A percentile compares a stretch with the other conserved stretches of the same genome.
Conservation (phyloP, 64 coral and sea anemone species). For the Montipora foliosa region DNA sequence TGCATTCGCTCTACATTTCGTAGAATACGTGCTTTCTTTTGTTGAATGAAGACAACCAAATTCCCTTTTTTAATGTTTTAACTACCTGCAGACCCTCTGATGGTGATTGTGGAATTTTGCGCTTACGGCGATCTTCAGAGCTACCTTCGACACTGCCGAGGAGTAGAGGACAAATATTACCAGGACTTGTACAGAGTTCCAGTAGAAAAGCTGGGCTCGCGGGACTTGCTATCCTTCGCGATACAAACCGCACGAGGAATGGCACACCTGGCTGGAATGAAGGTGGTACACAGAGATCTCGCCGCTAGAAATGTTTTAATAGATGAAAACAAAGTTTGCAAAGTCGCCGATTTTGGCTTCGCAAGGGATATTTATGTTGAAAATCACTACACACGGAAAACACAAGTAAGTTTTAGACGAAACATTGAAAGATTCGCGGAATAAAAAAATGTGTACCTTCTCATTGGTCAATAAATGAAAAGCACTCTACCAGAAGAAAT, state of each 20-base stretch:
- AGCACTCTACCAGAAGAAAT: too few relatives aligned
- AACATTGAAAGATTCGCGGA: neutral
- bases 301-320: slow-evolving; percentile 98
- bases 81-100: slow-evolving; percentile 72
- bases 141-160: slow-evolving; percentile 93
- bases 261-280: slow-evolving; percentile 97
- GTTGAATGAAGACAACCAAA: too few relatives aligned
- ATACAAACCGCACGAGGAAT: slow-evolving; percentile 93
- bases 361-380: slow-evolving; percentile 98
- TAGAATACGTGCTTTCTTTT: too few relatives aligned
- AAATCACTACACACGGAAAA: slow-evolving; percentile 96
- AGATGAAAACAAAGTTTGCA: slow-evolving; percentile 96
- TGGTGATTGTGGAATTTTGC: slow-evolving; percentile 99
- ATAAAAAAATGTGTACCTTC: neutral
- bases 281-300: slow-evolving; percentile 99
- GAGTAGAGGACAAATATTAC: slow-evolving; percentile 96
- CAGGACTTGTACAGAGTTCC: slow-evolving; percentile 90
- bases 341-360: slow-evolving; percentile 98
- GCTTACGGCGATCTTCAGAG: slow-evolving; percentile 96
- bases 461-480: neutral
- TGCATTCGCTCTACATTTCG: too few relatives aligned
- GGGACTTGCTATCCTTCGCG: slow-evolving; percentile 91
- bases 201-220: slow-evolving; percentile 76
- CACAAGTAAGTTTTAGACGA: slow-evolving; percentile 51
- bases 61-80: too few relatives aligned